Evolutionary conservation across 2,113 vertebrate genomes (phyloP).

Genomic region (Cephalopterus ornatus): DNA sequence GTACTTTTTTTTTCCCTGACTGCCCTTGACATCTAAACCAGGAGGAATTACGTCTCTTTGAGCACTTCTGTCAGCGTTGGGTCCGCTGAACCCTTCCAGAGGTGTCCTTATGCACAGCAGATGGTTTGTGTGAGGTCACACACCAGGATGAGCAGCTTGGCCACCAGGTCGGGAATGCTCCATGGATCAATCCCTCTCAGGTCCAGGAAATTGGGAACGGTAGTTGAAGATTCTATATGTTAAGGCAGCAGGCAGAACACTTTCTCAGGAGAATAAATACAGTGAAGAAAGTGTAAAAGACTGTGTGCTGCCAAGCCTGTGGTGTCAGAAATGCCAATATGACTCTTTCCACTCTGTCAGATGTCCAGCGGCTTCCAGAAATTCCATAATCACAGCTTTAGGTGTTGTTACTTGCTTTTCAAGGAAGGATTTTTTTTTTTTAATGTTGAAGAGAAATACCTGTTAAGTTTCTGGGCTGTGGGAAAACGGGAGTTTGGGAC

Average conservation of each 20-base stretch:
- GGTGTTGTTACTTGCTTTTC: not conserved
- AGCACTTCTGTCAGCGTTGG: rapidly evolving
- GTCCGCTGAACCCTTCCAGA: not conserved
- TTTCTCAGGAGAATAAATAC: not conserved
- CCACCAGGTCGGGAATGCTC: not conserved
- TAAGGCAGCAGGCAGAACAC: not conserved
- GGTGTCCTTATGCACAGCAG: not conserved
- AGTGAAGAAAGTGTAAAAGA: not conserved
- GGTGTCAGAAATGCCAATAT: not conserved
- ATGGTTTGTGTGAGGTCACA: not conserved
- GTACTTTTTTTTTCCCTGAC: not conserved
- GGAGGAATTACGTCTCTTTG: not conserved
- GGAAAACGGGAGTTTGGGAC: not conserved
- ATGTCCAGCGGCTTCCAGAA: not conserved
- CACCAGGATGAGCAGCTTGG: not conserved
- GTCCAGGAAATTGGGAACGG: not conserved
- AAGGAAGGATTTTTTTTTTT: not conserved
- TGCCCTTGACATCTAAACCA: not conserved
- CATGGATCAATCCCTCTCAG: not conserved
- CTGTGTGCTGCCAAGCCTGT: not conserved
- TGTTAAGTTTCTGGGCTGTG: not conserved
- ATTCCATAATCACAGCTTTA: not conserved
- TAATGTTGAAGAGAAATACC: not conserved
- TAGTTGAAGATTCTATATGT: not conserved
- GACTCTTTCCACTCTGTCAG: not conserved